Evolutionary conservation across 2,888 invertebrate species (phyloP).

Genomic region (Drosophila ezoana): DNA sequence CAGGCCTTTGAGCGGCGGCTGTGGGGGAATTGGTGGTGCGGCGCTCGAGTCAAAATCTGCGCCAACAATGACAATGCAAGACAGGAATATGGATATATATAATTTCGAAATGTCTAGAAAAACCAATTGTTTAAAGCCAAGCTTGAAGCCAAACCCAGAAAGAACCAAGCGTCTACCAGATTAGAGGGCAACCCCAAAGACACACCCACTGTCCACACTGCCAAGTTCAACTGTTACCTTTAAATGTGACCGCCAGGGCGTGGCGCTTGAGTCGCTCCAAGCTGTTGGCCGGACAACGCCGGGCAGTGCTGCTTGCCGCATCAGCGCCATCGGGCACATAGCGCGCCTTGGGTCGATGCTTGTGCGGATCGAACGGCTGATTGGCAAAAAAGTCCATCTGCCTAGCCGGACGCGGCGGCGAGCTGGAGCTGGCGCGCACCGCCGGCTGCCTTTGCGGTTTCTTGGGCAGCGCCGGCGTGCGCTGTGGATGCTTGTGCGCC

Average conservation of each 20-base stretch:
- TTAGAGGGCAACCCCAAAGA: constrained; percentile 17
- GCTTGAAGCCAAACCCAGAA: constrained; percentile 8
- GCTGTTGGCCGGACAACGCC: constrained; percentile 86
- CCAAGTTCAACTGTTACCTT: constrained; percentile 71
- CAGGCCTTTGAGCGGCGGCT: constrained; percentile 88
- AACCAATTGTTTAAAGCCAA: constrained; percentile 49
- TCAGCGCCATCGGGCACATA: constrained; percentile 88
- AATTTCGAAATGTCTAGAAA: constrained; percentile 48
- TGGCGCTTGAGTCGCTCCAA: constrained; percentile 68
- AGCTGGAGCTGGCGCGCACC: constrained; percentile 86
- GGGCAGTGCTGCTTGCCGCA: constrained; percentile 86
- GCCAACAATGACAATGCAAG: constrained; percentile 57
- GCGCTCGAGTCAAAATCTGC: constrained; percentile 82
- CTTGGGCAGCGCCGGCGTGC: constrained; percentile 74
- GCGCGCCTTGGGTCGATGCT: constrained; percentile 90
- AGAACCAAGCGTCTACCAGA: constrained; percentile 35
- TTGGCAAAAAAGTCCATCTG: constrained; percentile 86
- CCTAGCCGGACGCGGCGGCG: constrained; percentile 86
- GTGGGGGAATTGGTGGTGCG: constrained; percentile 86
- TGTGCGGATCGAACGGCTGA: constrained; percentile 90
- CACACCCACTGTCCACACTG: constrained; percentile 45
- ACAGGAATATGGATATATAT: constrained; percentile 32
- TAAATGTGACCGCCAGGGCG: constrained; percentile 81
- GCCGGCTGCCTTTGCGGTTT: constrained; percentile 61
- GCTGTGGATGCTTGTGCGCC: constrained; percentile 90